Evolutionary conservation across 2,113 vertebrate species (phyloP), one percentile per base, ranked within the genome.

Genomic region (Thamnaconus septentrionalis): DNA sequence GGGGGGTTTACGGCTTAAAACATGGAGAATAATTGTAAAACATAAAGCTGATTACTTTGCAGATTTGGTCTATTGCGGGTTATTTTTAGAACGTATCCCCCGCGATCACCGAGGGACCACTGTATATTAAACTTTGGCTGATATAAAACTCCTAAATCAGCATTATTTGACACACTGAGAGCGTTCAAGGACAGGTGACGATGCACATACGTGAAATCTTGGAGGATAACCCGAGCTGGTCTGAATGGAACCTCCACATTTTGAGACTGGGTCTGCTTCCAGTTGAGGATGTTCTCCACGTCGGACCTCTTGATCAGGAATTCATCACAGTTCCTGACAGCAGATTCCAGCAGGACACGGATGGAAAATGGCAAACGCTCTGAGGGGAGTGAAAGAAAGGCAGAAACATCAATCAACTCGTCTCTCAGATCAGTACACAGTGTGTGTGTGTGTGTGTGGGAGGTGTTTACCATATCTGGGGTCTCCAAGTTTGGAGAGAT

Each of bases 181-280:
- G 1, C 18, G 1, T 31, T 31, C 18, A 31, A 31, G 18, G 18
- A 31, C 18, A 31, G 18, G 2, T 31, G 18, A 31, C 2, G 0
- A 2, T n/a, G 9, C 55, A 91, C 95, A 84, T 90, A 99, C 97
- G 97, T 99, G 71, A 98, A 97, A 81, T 99, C 97, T 78, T 99
- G 97, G 10, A 99, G 90, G 81, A 99, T 98, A 80, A 99, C 96
- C 0, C 96, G 94, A 1, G 97, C 95, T 7, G 97, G 96, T 57
- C 91, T 94, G 89, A 99, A 99, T 0, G 97, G 97, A 3, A 99
- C 96, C 90, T 99, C 97, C 70, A 98, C 93, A 39, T 87, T 93
- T 56, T 94, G 85, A 46, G 90, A 90, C 85, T 98, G 96, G 52
- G 92, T 88, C 61, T 91, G 78, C 66, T 93, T 94, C 97, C 97